Evolutionary conservation across 2,888 invertebrate genomes (phyloP).

Genomic region (Parnassius smintheus): DNA sequence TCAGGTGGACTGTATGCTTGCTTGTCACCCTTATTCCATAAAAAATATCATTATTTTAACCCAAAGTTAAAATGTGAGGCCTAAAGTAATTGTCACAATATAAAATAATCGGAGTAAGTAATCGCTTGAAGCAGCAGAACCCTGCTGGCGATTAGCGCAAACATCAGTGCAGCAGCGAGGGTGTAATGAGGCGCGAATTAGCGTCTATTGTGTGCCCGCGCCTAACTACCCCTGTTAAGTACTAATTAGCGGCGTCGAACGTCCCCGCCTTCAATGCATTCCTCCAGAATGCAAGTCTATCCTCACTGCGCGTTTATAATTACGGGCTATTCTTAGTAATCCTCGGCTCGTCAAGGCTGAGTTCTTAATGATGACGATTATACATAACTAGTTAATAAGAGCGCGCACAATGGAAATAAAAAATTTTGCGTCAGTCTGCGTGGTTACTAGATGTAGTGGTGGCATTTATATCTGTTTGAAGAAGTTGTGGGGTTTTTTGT

Average conservation of each 20-base stretch:
- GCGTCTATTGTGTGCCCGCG: slow-evolving; percentile 44
- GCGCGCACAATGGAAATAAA: slow-evolving; percentile 11
- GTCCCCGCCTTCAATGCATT: slow-evolving; percentile 6
- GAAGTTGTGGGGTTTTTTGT: too few relatives aligned
- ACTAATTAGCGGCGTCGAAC: slow-evolving; percentile 18
- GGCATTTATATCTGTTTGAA: too few relatives aligned
- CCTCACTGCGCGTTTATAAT: slow-evolving; percentile 14
- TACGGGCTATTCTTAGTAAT: slow-evolving; percentile 25
- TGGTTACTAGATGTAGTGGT: too few relatives aligned
- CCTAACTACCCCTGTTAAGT: slow-evolving; percentile 10
- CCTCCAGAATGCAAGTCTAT: slow-evolving; percentile 1
- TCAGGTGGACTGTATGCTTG: too few relatives aligned
- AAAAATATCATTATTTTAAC: too few relatives aligned
- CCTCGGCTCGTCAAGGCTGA: slow-evolving; percentile 15
- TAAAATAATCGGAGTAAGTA: slow-evolving; percentile 33
- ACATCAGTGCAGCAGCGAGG: slow-evolving; percentile 52
- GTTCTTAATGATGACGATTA: slow-evolving; percentile 28
- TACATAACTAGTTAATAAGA: slow-evolving; percentile 22
- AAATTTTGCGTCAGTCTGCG: too few relatives aligned
- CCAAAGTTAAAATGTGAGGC: too few relatives aligned
- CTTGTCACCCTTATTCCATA: too few relatives aligned
- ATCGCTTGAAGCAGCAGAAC: slow-evolving; percentile 28
- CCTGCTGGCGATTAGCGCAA: slow-evolving; percentile 40
- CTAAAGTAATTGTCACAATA: background rate
- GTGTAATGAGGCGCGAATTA: slow-evolving; percentile 58